Conservation (phyloP, 2,888 invertebrate species). For the Orchestes rusci region DNA sequence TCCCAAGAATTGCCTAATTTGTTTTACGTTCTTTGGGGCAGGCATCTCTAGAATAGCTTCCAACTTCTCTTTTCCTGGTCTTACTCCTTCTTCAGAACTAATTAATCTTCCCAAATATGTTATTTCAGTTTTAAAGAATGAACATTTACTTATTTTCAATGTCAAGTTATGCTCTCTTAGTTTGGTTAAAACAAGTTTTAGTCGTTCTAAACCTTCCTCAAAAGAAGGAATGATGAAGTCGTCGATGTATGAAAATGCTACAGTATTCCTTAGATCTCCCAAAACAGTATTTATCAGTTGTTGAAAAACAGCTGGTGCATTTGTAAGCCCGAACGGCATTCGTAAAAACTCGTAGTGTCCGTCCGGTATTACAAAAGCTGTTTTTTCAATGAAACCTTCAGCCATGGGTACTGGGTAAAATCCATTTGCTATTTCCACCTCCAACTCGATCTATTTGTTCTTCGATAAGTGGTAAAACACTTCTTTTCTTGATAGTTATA, state of each 20-base stretch:
- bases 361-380: conserved; percentile 34
- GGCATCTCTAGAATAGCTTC: no score
- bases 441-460: conserved; percentile 14
- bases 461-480: conserved; percentile 8
- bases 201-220: no score
- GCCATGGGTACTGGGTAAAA: conserved; percentile 36
- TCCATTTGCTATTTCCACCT: conserved; percentile 31
- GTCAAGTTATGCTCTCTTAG: no score
- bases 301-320: conserved; percentile 34
- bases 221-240: not conserved
- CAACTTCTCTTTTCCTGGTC: no score
- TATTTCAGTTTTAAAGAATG: no score
- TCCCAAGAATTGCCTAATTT: no score
- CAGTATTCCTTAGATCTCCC: not conserved
- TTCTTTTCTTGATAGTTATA: conserved; percentile 2
- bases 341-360: conserved; percentile 34
- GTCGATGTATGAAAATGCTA: not conserved
- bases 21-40: no score
- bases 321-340: conserved; percentile 34
- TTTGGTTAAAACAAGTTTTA: no score
- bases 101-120: no score
- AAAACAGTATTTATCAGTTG: not conserved
- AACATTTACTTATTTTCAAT: no score
- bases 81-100: no score
- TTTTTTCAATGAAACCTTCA: conserved; percentile 31